These are phyloP conservation scores for Tiliqua scincoides DNA, from an alignment of 2,113 vertebrate genomes.

Conservation along the genomic window DNA sequence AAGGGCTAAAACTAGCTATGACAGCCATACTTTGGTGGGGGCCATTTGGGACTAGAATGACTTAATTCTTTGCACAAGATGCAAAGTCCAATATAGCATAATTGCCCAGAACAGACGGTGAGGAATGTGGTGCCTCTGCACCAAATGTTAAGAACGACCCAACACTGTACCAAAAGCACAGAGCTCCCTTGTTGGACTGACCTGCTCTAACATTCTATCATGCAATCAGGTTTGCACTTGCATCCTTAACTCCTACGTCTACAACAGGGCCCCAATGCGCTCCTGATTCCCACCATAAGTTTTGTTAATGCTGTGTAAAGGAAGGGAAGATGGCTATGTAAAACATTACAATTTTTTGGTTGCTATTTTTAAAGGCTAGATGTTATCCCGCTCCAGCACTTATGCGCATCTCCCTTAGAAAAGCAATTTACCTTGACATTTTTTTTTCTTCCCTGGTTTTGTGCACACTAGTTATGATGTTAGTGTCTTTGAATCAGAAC, in stretches of 20 bases:
- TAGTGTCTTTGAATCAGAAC: not conserved
- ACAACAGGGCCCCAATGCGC: too few relatives aligned
- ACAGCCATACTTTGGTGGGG: not conserved
- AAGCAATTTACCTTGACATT: not conserved
- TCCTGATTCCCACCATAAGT: not conserved
- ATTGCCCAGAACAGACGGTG: not conserved
- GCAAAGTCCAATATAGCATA: not conserved
- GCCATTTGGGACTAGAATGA: not conserved
- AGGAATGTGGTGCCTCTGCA: not conserved
- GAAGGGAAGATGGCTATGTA: not conserved
- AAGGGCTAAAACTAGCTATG: not conserved
- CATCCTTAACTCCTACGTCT: not conserved
- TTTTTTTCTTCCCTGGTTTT: too few relatives aligned
- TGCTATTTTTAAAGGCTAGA: not conserved
- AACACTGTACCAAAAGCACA: not conserved
- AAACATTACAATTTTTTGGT: not conserved
- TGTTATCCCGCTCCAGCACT: not conserved
- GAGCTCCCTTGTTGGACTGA: not conserved
- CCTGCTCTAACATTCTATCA: too few relatives aligned
- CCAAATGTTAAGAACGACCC: not conserved
- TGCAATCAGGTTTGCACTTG: not conserved
- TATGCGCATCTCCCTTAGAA: not conserved
- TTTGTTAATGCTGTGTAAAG: not conserved
- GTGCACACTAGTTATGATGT: not conserved
- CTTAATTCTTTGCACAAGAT: not conserved